Evolutionary conservation across 37 sponge, comb jelly and placozoan genomes (phyloP).

Genomic region (Crambe crambe): DNA sequence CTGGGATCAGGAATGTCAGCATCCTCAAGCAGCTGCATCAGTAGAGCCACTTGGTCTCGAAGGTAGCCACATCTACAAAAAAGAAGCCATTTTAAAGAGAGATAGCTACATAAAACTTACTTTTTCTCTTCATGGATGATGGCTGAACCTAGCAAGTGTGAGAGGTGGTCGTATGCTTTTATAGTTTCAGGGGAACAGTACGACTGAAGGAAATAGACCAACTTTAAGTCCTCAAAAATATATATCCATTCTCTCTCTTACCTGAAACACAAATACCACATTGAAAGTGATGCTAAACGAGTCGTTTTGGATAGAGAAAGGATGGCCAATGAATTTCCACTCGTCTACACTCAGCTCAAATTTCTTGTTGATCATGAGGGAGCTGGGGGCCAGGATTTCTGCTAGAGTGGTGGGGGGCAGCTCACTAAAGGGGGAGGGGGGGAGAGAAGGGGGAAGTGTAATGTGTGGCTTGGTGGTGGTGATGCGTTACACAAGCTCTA

Average conservation of each 20-base stretch:
- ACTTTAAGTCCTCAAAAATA: background rate
- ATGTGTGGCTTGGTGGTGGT: too few species aligned
- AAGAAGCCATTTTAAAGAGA: background rate
- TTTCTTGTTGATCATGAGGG: slow-evolving; percentile 39
- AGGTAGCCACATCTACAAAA: slow-evolving; percentile 46
- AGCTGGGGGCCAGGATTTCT: slow-evolving; percentile 63
- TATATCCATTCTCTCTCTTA: background rate
- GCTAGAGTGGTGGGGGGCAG: slow-evolving; percentile 60
- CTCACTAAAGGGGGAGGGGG: slow-evolving; percentile 28
- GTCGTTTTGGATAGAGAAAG: slow-evolving; percentile 42
- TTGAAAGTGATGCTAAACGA: slow-evolving; percentile 53
- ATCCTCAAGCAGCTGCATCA: slow-evolving; percentile 64
- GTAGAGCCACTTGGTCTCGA: slow-evolving; percentile 11
- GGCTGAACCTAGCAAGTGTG: slow-evolving; percentile 52
- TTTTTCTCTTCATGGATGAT: slow-evolving; percentile 64
- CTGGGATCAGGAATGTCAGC: slow-evolving; percentile 47
- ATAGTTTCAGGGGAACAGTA: slow-evolving; percentile 37
- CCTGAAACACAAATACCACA: slow-evolving; percentile 71
- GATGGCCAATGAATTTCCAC: slow-evolving; percentile 82
- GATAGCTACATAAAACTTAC: slow-evolving; percentile 7
- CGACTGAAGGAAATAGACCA: slow-evolving; percentile 24
- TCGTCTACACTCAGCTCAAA: slow-evolving; percentile 77
- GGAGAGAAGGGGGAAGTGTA: background rate
- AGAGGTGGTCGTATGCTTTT: slow-evolving; percentile 38
- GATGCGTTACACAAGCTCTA: background rate